These are phyloP conservation scores for Pteropus alecto DNA, from an alignment of 2,113 vertebrate genomes.

Conservation along the genomic window DNA sequence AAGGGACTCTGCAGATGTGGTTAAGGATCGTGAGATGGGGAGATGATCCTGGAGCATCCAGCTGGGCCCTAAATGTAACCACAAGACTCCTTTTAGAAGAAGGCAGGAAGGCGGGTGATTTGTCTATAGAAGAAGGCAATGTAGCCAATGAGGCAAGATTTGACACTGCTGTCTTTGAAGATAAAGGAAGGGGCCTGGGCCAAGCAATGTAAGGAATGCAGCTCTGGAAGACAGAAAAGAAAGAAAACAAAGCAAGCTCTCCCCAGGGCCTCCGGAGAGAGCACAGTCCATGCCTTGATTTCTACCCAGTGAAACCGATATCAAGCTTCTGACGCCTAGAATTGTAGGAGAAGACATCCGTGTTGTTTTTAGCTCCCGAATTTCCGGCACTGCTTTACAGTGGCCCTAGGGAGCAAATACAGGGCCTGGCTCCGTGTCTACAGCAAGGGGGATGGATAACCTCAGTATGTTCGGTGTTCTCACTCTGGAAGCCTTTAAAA, in stretches of 20 bases:
- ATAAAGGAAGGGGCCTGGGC: not conserved
- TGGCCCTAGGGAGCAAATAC: not conserved
- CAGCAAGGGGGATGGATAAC: rapidly evolving
- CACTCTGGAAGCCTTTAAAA: not conserved
- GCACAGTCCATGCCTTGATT: too few relatives aligned
- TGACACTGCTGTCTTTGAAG: not conserved
- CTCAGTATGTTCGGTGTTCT: not conserved
- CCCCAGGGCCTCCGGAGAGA: too few relatives aligned
- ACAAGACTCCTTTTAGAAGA: not conserved
- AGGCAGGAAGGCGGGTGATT: not conserved
- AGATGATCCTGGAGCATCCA: not conserved
- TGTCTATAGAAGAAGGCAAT: not conserved
- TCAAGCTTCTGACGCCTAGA: not conserved
- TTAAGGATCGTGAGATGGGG: not conserved
- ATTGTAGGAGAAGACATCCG: not conserved
- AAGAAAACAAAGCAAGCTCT: rapidly evolving
- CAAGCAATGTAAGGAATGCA: not conserved
- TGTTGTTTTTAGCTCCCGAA: not conserved
- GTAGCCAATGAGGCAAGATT: not conserved
- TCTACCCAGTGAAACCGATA: not conserved
- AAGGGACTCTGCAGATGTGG: not conserved
- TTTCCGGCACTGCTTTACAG: not conserved
- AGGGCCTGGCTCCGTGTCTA: not conserved
- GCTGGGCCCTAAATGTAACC: not conserved
- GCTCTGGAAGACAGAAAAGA: not conserved